Percentiles rank a stretch among this genome's conserved stretches.
Conservation (phyloP, 2,888 invertebrate species). For the Noctua fimbriata region DNA sequence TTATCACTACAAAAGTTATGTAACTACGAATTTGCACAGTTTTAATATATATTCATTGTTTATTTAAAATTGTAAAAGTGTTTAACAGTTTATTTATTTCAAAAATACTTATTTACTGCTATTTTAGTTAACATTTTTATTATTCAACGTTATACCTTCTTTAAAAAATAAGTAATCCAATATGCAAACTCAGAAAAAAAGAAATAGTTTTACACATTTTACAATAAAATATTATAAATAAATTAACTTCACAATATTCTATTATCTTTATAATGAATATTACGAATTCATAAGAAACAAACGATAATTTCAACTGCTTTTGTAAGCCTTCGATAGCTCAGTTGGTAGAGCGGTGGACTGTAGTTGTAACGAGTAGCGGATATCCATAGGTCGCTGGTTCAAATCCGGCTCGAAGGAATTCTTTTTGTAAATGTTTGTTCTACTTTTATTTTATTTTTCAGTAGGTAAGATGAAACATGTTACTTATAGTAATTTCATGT, state of each 20-base stretch:
- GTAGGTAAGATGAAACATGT: background rate
- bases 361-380: slow-evolving; percentile 70
- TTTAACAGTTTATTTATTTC: background rate
- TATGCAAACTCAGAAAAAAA: background rate
- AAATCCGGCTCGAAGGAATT: slow-evolving; percentile 91
- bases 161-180: background rate
- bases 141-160: background rate
- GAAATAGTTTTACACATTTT: background rate
- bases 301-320: fast-evolving
- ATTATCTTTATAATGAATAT: background rate
- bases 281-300: fast-evolving
- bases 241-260: background rate
- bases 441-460: background rate
- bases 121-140: background rate
- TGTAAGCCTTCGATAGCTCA: slow-evolving; percentile 89
- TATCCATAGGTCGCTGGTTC: slow-evolving; percentile 92
- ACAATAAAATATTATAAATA: background rate
- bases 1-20: background rate
- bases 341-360: slow-evolving; percentile 91
- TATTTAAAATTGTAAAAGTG: background rate
- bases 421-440: slow-evolving; percentile 70
- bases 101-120: background rate
- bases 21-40: background rate
- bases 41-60: background rate
- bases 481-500: background rate